Conservation (phyloP, 2,797 vertebrate species). For the Echeneis naucrates region DNA sequence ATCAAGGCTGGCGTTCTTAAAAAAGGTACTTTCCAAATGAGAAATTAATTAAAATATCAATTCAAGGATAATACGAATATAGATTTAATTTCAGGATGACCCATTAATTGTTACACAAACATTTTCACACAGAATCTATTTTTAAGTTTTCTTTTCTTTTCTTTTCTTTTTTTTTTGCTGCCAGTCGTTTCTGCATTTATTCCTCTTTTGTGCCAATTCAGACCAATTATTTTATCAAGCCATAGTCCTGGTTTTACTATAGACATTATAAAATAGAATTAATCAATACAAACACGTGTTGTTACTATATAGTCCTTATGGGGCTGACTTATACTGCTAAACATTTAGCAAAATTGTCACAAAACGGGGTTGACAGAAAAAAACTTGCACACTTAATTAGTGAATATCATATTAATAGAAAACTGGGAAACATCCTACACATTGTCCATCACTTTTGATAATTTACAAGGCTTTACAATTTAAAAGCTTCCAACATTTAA, state of each 20-base stretch:
- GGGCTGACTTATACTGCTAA: too few species aligned
- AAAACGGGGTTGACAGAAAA: too few species aligned
- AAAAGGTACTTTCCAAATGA: slow-evolving; percentile 69
- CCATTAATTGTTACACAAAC: not conserved
- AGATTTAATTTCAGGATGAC: not conserved
- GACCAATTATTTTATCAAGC: too few species aligned
- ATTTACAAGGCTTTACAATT: too few species aligned
- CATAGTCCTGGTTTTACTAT: not conserved
- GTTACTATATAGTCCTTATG: not conserved
- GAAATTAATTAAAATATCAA: not conserved
- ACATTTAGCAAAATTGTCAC: too few species aligned
- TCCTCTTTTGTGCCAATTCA: not conserved
- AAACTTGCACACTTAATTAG: too few species aligned
- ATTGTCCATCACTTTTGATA: not conserved
- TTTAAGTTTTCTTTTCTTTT: not conserved
- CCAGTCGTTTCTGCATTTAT: not conserved
- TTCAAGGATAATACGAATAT: not conserved
- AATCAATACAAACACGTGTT: not conserved
- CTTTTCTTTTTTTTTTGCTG: too few species aligned
- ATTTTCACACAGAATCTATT: not conserved
- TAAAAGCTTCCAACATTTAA: too few species aligned
- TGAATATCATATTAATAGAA: too few species aligned
- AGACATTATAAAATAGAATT: not conserved
- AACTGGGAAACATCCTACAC: not conserved
- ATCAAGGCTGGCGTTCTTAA: slow-evolving; percentile 57